Conservation (phyloP, 2,888 invertebrate genomes). For the Ophioninae sp. region DNA sequence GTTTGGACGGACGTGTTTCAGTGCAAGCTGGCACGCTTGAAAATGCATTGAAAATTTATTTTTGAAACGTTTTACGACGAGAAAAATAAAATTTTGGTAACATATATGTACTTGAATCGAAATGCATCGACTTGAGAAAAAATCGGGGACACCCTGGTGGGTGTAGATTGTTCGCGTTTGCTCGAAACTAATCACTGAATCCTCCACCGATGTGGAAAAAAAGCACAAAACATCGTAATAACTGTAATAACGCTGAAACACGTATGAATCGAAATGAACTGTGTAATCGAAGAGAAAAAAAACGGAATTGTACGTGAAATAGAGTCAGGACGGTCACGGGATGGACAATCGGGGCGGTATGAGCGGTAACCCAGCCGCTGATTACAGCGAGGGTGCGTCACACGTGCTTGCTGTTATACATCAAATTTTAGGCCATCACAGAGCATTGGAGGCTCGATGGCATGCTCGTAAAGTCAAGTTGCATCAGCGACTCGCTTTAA, state of each 20-base stretch:
- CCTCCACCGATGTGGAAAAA: constrained; percentile 28
- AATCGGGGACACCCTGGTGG: background rate
- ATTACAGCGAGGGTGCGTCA: constrained; percentile 97
- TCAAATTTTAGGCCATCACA: constrained; percentile 97
- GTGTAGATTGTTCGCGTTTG: constrained; percentile 36
- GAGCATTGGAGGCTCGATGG: constrained; percentile 96
- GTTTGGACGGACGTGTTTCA: too few relatives aligned
- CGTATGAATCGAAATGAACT: background rate
- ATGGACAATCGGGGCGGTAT: constrained; percentile 85
- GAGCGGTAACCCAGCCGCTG: constrained; percentile 93
- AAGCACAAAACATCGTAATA: background rate
- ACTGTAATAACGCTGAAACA: constrained; percentile 7
- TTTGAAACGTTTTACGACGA: too few relatives aligned
- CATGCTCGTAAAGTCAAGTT: constrained; percentile 96
- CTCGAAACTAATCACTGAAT: constrained; percentile 39
- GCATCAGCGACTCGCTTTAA: constrained; percentile 95
- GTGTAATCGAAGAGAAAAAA: constrained; percentile 25
- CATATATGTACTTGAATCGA: too few relatives aligned
- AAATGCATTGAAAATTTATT: too few relatives aligned
- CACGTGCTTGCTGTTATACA: constrained; percentile 98
- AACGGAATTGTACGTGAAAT: constrained; percentile 54
- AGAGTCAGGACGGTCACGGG: constrained; percentile 80
- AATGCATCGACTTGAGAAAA: too few relatives aligned
- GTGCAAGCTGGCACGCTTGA: too few relatives aligned
- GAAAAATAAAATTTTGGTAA: too few relatives aligned